A percentile compares a stretch with the other conserved stretches of the same genome.
Conservation (phyloP, 2,888 invertebrate species). For the Linnaemya vulpina region DNA sequence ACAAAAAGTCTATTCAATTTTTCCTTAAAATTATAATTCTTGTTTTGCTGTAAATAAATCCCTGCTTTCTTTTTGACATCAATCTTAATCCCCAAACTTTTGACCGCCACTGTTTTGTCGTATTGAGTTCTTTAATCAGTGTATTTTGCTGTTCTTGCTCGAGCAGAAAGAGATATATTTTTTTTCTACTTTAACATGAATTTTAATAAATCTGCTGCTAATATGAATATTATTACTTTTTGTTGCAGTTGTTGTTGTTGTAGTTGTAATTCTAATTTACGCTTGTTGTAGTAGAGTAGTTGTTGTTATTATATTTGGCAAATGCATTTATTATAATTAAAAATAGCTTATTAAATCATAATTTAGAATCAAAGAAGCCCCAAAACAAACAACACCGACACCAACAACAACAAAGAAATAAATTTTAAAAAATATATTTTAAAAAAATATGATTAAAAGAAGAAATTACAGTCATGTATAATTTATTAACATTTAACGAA, state of each 20-base stretch:
- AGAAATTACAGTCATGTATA: constrained; percentile 46
- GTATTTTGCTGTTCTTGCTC: constrained; percentile 15
- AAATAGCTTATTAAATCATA: constrained; percentile 79
- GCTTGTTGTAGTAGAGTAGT: constrained; percentile 54
- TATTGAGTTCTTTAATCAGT: constrained; percentile 13
- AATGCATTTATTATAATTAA: constrained; percentile 74
- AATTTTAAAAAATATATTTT: constrained; percentile 79
- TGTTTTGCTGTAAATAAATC: background rate
- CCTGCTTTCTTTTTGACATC: background rate
- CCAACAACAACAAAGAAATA: constrained; percentile 74
- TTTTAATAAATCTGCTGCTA: constrained; percentile 69
- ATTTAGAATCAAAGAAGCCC: constrained; percentile 77
- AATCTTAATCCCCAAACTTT: background rate
- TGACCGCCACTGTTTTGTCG: constrained; percentile 23
- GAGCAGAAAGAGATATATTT: constrained; percentile 11
- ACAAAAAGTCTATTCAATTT: no score
- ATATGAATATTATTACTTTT: constrained; percentile 65
- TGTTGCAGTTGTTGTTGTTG: constrained; percentile 28
- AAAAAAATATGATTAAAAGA: no score
- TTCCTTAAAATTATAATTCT: no score
- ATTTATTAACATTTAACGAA: constrained; percentile 59
- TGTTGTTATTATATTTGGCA: constrained; percentile 69
- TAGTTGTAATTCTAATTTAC: constrained; percentile 42
- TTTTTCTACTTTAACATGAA: constrained; percentile 30
- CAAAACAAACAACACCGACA: constrained; percentile 49